Base-by-base conservation (phyloP, 2,113 vertebrate species). In the Embiotoca jacksoni region DNA sequence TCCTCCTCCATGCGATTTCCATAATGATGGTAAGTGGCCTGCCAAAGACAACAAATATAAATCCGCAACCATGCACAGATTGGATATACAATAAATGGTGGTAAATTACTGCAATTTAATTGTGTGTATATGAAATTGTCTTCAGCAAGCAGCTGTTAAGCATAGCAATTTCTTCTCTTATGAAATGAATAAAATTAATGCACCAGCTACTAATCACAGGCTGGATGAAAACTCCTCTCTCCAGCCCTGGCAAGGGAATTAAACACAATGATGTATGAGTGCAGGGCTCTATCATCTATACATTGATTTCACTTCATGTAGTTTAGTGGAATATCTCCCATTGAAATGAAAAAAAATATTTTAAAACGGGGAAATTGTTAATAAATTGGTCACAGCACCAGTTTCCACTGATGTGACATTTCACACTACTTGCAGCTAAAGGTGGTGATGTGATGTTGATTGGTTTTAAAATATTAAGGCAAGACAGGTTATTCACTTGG, bases 111-210 rank as follows among this genome's bases (percentile, higher is more conserved):
- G 32, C 56, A 10, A 63, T 72, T 82, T 71, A 57, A 79, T 59
- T 66, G 5, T 41, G 46, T 65, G 58, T 59, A 49, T 39, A 72
- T 56, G 56, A 16, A 5, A 65, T 77, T 6, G 2, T 77, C 53
- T 63, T 75, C 30, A 78, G 70, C 59, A 57, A 72, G 33, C 55
- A 66, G 55, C 57, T 82, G 67, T 62, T 70, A 50, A 61, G 10
- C 46, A n/a, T 7, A 15, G 15, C 9, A 60, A 6, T 49, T 6
- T 35, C 53, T 61, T 15, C 8, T 35, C 53, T 61, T 15, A n/a
- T 31, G 15, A 76, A 79, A 64, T 44, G 30, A 47, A 15, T 58
- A 3, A 55, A 79, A 69, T 32, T 2, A 61, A 75, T 64, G 49
- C 74, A 53, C 1, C 36, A 15, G 16, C 15, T 46, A 56, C 60